Evolutionary conservation across 2,888 invertebrate species (phyloP), one percentile per base, ranked within the genome.

Genomic region (Eupithecia dodoneata): DNA sequence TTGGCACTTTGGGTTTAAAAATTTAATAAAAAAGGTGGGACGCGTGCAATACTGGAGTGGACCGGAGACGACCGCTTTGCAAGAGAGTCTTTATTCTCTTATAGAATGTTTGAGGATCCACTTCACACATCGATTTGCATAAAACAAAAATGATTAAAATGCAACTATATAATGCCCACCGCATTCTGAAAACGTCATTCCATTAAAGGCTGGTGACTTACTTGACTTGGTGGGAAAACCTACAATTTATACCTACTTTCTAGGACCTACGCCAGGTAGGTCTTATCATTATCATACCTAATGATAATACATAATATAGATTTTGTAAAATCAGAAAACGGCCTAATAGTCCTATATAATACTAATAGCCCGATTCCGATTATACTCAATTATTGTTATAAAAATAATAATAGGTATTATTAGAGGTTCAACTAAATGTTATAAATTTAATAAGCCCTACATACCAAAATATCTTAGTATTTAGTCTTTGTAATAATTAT

Each of bases 81-180:
- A 87, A 85, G 89, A 89, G 89, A 87, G 85, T 88, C 86, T 90
- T 91, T 87, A 90, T 90, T 92, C 87, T 92, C 90, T 86, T 89
- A 88, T 87, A 87, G 88, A 92, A 87, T 89, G 87, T 87, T 86
- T 84, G 84, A 85, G 87, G 86, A 86, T 87, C 85, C 87, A 87
- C 88, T 89, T 88, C 87, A 88, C 87, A 88, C 86, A 85, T 86
- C 86, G 87, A 89, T 90, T 91, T 91, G 89, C 89, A 91, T 91
- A 89, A 90, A 90, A 91, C 87, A 88, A 90, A 90, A 91, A 90
- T 89, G 84, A 88, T 87, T 91, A 87, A 90, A 90, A 90, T 86
- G 87, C 90, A 88, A 89, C 87, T 87, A 87, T 87, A 88, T 87
- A 83, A 83, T 87, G 86, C 84, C 83, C 83, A 86, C 86, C 80